A percentile compares a stretch with the other conserved stretches of the same genome.
These are phyloP conservation scores for Ennomos erosarius DNA, from an alignment of 2,888 invertebrate genomes.

Conservation along the genomic window DNA sequence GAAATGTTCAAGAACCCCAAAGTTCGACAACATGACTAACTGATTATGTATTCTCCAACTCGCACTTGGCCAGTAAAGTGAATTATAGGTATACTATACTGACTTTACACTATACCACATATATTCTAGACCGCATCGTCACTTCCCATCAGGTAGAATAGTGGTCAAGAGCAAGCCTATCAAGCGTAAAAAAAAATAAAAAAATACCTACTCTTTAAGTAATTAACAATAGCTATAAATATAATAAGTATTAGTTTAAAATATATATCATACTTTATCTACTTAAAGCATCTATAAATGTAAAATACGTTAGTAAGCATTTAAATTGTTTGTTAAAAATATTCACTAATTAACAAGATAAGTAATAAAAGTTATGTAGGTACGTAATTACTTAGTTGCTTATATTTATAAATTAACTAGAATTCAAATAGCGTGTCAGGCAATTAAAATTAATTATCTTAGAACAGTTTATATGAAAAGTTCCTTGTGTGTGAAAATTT, in stretches of 20 bases:
- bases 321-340: slow-evolving; percentile 60
- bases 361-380: slow-evolving; percentile 54
- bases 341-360: slow-evolving; percentile 57
- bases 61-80: no score
- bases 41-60: no score
- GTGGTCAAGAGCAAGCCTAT: no score
- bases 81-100: no score
- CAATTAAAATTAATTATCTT: slow-evolving; percentile 62
- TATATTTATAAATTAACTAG: slow-evolving; percentile 52
- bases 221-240: no score
- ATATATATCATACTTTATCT: slow-evolving; percentile 3
- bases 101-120: no score
- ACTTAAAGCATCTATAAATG: slow-evolving; percentile 41
- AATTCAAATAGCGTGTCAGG: slow-evolving; percentile 52
- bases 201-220: no score
- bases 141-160: no score
- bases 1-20: no score
- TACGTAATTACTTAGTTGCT: slow-evolving; percentile 60
- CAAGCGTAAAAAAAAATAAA: no score
- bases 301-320: slow-evolving; percentile 44
- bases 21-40: no score
- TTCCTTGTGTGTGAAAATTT: slow-evolving; percentile 29
- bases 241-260: neutral
- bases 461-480: slow-evolving; percentile 30
- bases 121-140: no score